These are phyloP conservation scores for Halichoeres trimaculatus DNA, from an alignment of 2,113 vertebrate genomes.

Conservation along the genomic window DNA sequence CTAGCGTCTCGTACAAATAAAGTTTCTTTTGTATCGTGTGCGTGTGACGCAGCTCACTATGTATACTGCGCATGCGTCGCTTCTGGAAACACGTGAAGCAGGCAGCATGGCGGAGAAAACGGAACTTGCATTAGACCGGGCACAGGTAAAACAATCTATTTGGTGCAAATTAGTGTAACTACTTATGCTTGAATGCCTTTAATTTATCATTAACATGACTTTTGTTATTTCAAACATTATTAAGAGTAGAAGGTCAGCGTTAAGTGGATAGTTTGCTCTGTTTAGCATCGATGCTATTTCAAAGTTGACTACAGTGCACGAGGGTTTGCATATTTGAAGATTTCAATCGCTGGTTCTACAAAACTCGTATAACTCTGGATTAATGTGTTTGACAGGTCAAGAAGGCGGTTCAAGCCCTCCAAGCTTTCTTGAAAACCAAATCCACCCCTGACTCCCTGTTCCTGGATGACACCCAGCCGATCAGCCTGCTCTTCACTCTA, in stretches of 20 bases:
- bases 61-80: constrained; percentile 52
- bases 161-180: accelerated
- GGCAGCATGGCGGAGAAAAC: constrained; percentile 68
- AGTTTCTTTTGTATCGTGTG: constrained; percentile 24
- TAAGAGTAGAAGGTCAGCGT: too few species aligned
- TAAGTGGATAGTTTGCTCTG: not conserved
- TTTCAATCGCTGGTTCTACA: not conserved
- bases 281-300: constrained; percentile 42
- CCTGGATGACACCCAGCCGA: constrained; percentile 81
- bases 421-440: constrained; percentile 82
- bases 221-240: too few species aligned
- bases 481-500: constrained; percentile 88
- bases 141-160: constrained; percentile 64
- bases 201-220: accelerated
- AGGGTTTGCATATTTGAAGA: not conserved
- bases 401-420: constrained; percentile 87
- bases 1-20: constrained; percentile 33
- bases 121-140: constrained; percentile 45
- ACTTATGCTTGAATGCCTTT: accelerated
- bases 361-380: not conserved
- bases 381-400: constrained; percentile 80
- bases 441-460: constrained; percentile 69
- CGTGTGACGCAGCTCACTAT: not conserved
- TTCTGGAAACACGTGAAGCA: constrained; percentile 55
- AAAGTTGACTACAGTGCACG: not conserved